phyloP scores from a whole-genome alignment of 2,113 vertebrate species.

The Psephotus haematonotus region DNA sequence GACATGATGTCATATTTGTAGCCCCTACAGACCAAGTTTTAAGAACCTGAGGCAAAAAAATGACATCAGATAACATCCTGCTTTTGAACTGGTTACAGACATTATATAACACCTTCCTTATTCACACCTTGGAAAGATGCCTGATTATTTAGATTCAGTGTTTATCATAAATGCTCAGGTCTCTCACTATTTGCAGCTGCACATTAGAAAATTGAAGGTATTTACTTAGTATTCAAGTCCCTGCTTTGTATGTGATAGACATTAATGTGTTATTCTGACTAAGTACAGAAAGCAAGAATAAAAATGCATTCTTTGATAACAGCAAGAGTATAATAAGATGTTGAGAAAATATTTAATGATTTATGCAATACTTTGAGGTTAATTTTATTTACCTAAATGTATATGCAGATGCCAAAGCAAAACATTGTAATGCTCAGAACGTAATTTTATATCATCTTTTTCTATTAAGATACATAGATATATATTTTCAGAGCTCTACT shows the following conservation, averaged over 20 bases:
- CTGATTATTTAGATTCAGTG: neutral
- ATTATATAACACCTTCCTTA: neutral
- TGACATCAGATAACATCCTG: neutral
- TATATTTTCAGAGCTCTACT: neutral
- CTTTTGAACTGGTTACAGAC: neutral
- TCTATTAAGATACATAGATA: neutral
- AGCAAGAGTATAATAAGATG: neutral
- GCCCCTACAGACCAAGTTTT: neutral
- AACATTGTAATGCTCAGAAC: neutral
- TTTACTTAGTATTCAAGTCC: neutral
- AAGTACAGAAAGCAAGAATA: neutral
- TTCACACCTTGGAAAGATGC: neutral
- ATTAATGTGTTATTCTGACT: neutral
- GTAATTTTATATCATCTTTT: conserved; percentile 1
- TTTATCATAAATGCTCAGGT: neutral
- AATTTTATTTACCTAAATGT: neutral
- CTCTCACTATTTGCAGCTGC: neutral
- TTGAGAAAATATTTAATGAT: neutral
- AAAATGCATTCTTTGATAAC: neutral
- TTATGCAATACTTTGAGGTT: neutral
- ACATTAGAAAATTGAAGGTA: neutral
- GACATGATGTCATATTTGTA: neutral
- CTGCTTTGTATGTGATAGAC: neutral
- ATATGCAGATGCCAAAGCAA: neutral
- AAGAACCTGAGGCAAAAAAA: neutral